A percentile compares a stretch with the other conserved stretches of the same genome.
These are phyloP conservation scores for Leptopilina myrica DNA, from an alignment of 2,888 invertebrate genomes.

Conservation along the genomic window DNA sequence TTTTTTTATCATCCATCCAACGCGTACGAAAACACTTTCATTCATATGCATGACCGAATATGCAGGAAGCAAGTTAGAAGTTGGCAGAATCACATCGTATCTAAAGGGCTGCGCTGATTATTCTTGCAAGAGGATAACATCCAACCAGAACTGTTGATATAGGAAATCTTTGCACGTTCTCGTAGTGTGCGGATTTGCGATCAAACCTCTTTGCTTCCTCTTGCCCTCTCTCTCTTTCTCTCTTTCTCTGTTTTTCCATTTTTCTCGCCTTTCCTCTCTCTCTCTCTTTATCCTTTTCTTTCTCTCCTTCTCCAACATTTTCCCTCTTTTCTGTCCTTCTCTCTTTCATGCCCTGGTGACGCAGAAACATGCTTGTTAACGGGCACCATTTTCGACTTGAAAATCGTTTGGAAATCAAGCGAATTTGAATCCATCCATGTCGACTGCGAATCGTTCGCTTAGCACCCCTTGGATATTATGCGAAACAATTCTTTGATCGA, in stretches of 20 bases:
- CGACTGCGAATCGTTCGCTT: slow-evolving; percentile 30
- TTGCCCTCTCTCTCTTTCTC: not conserved
- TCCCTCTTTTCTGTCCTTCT: not conserved
- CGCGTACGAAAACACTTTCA: slow-evolving; percentile 61
- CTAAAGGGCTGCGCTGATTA: slow-evolving; percentile 66
- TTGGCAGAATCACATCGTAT: slow-evolving; percentile 41
- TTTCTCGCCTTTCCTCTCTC: not conserved
- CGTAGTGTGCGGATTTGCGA: slow-evolving; percentile 34
- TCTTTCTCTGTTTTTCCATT: not conserved
- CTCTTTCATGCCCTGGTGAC: not conserved
- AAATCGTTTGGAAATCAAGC: slow-evolving; percentile 34
- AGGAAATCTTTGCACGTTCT: slow-evolving; percentile 51
- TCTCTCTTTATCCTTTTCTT: not conserved
- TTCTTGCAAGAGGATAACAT: slow-evolving; percentile 59
- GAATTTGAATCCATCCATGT: slow-evolving; percentile 21
- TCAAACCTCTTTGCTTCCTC: not conserved
- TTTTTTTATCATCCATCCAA: too few species aligned
- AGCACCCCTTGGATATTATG: slow-evolving; percentile 21
- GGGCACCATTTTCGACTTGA: slow-evolving; percentile 6
- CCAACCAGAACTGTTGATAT: slow-evolving; percentile 54
- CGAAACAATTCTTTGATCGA: slow-evolving; percentile 35
- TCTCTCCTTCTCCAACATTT: too few species aligned
- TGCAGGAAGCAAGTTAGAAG: slow-evolving; percentile 52
- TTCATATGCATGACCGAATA: slow-evolving; percentile 71
- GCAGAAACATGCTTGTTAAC: slow-evolving; percentile 35